phyloP scores from a whole-genome alignment of 1,140 invertebrate species.

The Platyscapa corneri region DNA sequence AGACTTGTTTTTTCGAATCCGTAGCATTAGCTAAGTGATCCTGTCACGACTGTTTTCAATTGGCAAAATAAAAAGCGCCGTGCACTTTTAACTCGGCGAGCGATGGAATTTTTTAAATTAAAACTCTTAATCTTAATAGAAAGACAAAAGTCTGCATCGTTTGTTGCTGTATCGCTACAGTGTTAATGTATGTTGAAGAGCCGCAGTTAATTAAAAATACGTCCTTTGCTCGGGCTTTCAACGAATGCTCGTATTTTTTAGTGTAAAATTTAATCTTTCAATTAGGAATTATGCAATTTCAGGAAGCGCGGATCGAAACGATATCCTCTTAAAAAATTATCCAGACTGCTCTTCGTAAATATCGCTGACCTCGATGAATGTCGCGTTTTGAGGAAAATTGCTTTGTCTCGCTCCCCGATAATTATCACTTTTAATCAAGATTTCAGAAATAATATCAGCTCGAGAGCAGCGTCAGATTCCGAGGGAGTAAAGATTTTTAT shows the following conservation, averaged over 20 bases:
- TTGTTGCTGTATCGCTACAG: not conserved
- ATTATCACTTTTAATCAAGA: too few species aligned
- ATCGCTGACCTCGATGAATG: too few species aligned
- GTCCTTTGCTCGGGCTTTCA: not conserved
- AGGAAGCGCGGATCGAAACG: not conserved
- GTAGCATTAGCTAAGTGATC: slow-evolving; percentile 21
- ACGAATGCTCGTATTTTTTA: not conserved
- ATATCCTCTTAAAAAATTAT: not conserved
- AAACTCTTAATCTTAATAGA: not conserved
- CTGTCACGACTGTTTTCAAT: not conserved
- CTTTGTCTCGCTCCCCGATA: too few species aligned
- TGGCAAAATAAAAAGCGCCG: not conserved
- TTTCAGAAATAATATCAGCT: too few species aligned
- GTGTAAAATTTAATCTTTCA: not conserved
- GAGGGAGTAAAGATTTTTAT: not conserved
- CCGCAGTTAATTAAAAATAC: not conserved
- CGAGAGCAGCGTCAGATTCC: too few species aligned
- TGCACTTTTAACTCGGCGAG: not conserved
- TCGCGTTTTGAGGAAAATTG: too few species aligned
- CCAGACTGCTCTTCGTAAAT: too few species aligned
- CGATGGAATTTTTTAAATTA: not conserved
- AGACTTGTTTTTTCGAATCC: not conserved
- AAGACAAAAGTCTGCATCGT: not conserved
- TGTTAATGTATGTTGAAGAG: not conserved
- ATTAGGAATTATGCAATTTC: too few species aligned